phyloP scores from a whole-genome alignment of 2,113 vertebrate species.

The Oxygymnocypris stewartii region DNA sequence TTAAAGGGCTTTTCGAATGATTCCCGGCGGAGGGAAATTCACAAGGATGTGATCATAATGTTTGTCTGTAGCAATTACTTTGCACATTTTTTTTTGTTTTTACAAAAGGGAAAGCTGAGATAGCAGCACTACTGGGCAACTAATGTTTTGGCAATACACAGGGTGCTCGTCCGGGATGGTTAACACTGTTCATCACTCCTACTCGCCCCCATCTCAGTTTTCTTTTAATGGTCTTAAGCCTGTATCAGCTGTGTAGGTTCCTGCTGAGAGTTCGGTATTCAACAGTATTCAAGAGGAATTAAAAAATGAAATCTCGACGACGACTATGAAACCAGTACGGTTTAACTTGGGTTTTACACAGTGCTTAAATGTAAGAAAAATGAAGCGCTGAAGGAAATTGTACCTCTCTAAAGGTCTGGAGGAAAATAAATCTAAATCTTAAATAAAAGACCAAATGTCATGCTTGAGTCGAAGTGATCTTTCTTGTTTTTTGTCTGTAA shows the following conservation, averaged over 20 bases:
- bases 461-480: constrained; percentile 58
- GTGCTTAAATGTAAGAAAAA: constrained; percentile 61
- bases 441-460: constrained; percentile 91
- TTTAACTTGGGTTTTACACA: constrained; percentile 62
- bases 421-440: constrained; percentile 80
- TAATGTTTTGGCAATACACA: constrained; percentile 69
- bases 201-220: constrained; percentile 46
- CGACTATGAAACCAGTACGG: constrained; percentile 52
- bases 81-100: constrained; percentile 59
- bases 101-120: constrained; percentile 68
- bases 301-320: constrained; percentile 69
- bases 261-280: constrained; percentile 87
- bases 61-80: constrained; percentile 58
- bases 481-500: neutral
- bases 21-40: neutral
- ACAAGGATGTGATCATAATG: neutral
- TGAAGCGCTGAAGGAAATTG: constrained; percentile 79
- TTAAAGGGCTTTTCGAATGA: constrained; percentile 23
- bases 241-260: constrained; percentile 74
- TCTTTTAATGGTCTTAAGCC: constrained; percentile 77
- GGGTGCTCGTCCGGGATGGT: constrained; percentile 71
- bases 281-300: constrained; percentile 66
- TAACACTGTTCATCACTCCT: constrained; percentile 66
- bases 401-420: constrained; percentile 91
- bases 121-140: constrained; percentile 77